phyloP scores from a whole-genome alignment of 1,140 invertebrate species.

The Yoshiicerus persimilis region DNA sequence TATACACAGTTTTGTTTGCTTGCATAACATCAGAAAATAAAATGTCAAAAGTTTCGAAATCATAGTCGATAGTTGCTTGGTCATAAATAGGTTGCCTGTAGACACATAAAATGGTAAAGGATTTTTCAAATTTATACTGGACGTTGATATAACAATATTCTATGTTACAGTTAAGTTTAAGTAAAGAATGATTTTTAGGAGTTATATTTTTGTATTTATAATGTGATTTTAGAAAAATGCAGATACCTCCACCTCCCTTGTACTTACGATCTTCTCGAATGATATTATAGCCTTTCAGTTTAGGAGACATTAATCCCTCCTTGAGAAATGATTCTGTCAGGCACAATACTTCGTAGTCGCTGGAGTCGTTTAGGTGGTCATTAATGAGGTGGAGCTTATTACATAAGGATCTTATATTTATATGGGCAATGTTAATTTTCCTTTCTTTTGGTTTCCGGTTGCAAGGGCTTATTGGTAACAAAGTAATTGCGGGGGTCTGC shows the following conservation, averaged over 20 bases:
- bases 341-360: background rate
- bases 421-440: background rate
- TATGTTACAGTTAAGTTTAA: background rate
- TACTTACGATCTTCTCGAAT: no score
- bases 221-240: background rate
- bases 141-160: background rate
- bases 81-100: background rate
- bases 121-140: no score
- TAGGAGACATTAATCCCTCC: background rate
- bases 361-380: background rate
- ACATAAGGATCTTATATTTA: background rate
- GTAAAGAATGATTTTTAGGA: background rate
- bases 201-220: background rate
- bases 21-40: background rate
- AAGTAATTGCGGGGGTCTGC: no score
- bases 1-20: background rate
- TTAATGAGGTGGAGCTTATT: background rate
- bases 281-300: background rate
- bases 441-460: no score
- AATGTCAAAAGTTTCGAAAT: background rate
- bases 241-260: background rate
- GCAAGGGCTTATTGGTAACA: no score
- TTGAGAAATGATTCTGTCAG: background rate
- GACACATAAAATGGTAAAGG: background rate
- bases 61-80: background rate